Base-by-base conservation (phyloP, 2,888 invertebrate genomes). In the Parapristionchus giblindavisi region DNA sequence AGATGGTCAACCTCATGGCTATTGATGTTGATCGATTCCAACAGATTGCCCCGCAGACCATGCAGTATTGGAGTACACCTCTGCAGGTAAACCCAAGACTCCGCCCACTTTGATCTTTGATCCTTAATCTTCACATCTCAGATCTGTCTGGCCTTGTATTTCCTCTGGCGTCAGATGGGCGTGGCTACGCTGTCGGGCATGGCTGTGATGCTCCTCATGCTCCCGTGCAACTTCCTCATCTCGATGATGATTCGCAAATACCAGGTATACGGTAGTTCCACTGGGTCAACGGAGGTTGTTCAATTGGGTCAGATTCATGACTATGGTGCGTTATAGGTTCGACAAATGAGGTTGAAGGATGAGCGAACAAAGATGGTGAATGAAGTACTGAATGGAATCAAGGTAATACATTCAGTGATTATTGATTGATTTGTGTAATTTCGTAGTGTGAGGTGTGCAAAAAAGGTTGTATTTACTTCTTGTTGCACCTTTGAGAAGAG, bases 151-250 rank as follows among this genome's bases (percentile, higher is more conserved):
- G 83, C 87, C 0, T 80, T 88, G 8, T 85, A 80, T 72, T 89
- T 90, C 78, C 87, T 90, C 48, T 90, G 89, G 89, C 79, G 87
- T 79, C 89, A 90, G 77, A 86, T 91, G 82, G 92, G 92, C 1
- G 93, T 94, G 0, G 94, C 96, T 0, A 94, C 96, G 0, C 89
- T 98, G n/a, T 94, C 96, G 63, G 96, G 96, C n/a, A 90, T 98
- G 70, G 94, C 93, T 2, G 94, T 97, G 51, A 95, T 98, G 94
- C 92, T 98, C 56, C 91, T 97, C 65, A 91, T 98, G 72, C 94
- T 99, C 24, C 90, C 88, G 0, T 77, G 86, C 79, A 88, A 88
- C 75, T 88, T 87, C 68, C 60, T 81, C 34, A 85, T 87, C 56
- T 84, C 86, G 1, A 85, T 87, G 84, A 75, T 83, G n/a, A 85